Evolutionary conservation across 2,113 vertebrate species (phyloP), one percentile per base, ranked within the genome.

Genomic region (Sinocyclocheilus grahami): DNA sequence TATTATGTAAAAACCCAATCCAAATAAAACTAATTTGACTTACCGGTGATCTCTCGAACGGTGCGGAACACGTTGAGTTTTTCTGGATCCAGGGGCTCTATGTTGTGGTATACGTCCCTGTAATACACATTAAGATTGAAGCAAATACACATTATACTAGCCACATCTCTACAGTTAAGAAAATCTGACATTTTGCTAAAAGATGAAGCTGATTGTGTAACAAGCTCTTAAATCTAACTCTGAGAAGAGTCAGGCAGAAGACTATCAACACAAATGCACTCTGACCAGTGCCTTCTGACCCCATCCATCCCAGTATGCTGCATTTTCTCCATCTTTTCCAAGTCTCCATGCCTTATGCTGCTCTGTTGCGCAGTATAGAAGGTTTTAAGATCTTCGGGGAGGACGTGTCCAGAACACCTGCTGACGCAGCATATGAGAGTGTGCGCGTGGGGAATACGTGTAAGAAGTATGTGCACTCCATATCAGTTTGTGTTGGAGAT

Each of bases 41-140:
- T 94, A 99, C 98, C 98, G 94, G 98, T 99, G 92, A 99, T 97
- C 91, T 99, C 98, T 88, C 97, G 94, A 84, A 99, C 97, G 0
- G 97, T 99, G 86, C 96, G 96, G 87, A 99, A 99, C n/a, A 99
- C 95, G 33, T 96, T 98, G 80, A 99, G 94, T 89, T 99, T 99
- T 89, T 99, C 97, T 14, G 98, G 98, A 83, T 99, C 97, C 93
- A 99, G 92, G 5, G 98, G 97, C 55, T 97, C 96, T 0, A 99
- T 98, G 55, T 96, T 96, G 92, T 98, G 97, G 90, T 99, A 99
- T 0, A 96, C 96, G 72, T 99, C 98, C 81, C 98, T 99, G 92
- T 93, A 84, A 92, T 30, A 83, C 48, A 83, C 12, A 83, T 3
- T 2, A 16, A 24, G 24, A 53, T 20, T 1, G 0, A 53, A 53